Conservation (phyloP, 2,797 vertebrate genomes). For the Syndactyla subalaris region DNA sequence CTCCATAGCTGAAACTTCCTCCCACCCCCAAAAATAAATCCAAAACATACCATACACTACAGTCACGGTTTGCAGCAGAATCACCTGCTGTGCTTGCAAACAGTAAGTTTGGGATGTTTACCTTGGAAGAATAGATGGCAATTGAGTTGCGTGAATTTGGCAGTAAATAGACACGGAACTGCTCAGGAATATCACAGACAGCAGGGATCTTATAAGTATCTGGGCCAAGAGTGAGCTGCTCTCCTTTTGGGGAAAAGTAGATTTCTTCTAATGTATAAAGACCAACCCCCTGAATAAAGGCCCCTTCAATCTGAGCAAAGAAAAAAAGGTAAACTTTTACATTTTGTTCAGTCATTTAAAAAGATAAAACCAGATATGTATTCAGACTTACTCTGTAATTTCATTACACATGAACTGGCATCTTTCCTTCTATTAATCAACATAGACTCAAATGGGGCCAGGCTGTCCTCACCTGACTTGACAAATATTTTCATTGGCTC, state of each 20-base stretch:
- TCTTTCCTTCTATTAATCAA: not conserved
- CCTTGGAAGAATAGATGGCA: slow-evolving; percentile 91
- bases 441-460: not conserved
- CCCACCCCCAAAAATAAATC: too few relatives aligned
- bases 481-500: not conserved
- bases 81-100: not conserved
- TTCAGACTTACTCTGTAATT: not conserved
- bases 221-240: slow-evolving; percentile 83
- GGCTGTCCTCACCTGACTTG: not conserved
- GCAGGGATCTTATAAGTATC: slow-evolving; percentile 87
- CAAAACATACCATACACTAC: not conserved
- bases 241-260: slow-evolving; percentile 84
- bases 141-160: slow-evolving; percentile 77
- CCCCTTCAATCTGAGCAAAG: slow-evolving; percentile 84
- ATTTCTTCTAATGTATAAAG: slow-evolving; percentile 87
- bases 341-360: not conserved
- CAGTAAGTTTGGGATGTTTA: slow-evolving; percentile 7
- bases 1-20: not conserved
- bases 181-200: slow-evolving; percentile 83
- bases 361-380: not conserved
- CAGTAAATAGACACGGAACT: slow-evolving; percentile 82
- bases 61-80: not conserved
- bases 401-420: not conserved
- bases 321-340: not conserved
- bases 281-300: slow-evolving; percentile 85